These are phyloP conservation scores for Euphydryas editha DNA, from an alignment of 2,888 invertebrate genomes.

Conservation along the genomic window DNA sequence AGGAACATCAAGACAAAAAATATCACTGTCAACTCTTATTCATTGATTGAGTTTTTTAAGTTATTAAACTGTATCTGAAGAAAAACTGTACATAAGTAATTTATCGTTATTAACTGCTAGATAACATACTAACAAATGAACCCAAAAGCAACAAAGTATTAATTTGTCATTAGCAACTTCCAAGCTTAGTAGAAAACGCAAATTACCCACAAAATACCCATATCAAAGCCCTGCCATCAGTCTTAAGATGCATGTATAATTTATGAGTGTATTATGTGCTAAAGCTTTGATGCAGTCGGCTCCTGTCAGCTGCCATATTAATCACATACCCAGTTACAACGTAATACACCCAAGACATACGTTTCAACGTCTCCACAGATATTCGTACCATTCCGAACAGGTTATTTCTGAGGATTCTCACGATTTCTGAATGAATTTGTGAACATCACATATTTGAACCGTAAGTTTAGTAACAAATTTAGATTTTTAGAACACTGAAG, in stretches of 20 bases:
- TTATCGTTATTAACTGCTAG: too few relatives aligned
- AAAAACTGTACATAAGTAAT: too few relatives aligned
- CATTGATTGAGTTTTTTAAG: too few relatives aligned
- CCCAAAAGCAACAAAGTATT: not conserved
- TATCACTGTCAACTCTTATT: too few relatives aligned
- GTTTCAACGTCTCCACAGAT: conserved; percentile 1
- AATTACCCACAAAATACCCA: conserved; percentile 6
- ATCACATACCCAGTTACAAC: conserved; percentile 6
- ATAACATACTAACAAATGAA: too few relatives aligned
- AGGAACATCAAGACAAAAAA: too few relatives aligned
- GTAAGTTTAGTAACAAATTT: not conserved
- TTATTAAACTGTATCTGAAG: too few relatives aligned
- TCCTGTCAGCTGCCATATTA: conserved; percentile 10
- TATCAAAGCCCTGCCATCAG: conserved; percentile 6
- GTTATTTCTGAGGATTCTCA: not conserved
- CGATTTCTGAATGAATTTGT: not conserved
- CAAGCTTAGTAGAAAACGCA: not conserved
- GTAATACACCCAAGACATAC: not conserved
- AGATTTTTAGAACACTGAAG: too few relatives aligned
- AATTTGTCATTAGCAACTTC: not conserved
- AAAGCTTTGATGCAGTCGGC: conserved; percentile 13
- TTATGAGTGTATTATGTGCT: conserved; percentile 9
- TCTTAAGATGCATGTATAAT: conserved; percentile 8
- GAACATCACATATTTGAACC: not conserved
- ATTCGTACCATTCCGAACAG: not conserved